Evolutionary conservation across 2,888 invertebrate species (phyloP).

Genomic region (Carpatolechia fugitivella): DNA sequence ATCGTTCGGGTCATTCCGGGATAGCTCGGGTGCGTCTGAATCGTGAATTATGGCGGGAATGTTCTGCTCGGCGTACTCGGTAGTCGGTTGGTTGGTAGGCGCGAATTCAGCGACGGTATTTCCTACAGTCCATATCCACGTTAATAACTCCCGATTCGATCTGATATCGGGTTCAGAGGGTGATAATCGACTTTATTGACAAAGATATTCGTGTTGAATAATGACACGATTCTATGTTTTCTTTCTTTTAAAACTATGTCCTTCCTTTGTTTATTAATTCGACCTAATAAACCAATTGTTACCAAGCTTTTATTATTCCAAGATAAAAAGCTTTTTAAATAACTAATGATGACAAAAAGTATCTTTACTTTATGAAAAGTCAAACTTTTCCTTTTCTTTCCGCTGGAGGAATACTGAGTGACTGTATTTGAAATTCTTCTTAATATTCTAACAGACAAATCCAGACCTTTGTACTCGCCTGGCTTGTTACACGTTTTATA

Average conservation of each 20-base stretch:
- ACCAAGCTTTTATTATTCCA: too few species aligned
- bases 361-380: background rate
- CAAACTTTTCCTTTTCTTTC: background rate
- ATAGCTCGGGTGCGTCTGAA: slow-evolving; percentile 46
- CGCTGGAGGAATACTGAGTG: slow-evolving; percentile 1
- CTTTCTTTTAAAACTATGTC: too few species aligned
- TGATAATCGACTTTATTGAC: too few species aligned
- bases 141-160: background rate
- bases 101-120: slow-evolving; percentile 40
- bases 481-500: background rate
- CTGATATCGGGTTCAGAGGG: background rate
- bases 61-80: slow-evolving; percentile 26
- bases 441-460: slow-evolving; percentile 1
- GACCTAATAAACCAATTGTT: too few species aligned
- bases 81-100: slow-evolving; percentile 35
- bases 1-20: background rate
- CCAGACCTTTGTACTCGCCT: background rate
- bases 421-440: background rate
- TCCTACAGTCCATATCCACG: too few species aligned
- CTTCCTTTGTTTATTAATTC: too few species aligned
- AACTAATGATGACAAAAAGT: background rate
- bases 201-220: too few species aligned
- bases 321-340: background rate
- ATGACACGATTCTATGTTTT: too few species aligned
- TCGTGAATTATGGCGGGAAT: slow-evolving; percentile 62